Evolutionary conservation across 2,888 invertebrate genomes (phyloP), one percentile per base, ranked within the genome.

Genomic region (Oligia fasciuncula): DNA sequence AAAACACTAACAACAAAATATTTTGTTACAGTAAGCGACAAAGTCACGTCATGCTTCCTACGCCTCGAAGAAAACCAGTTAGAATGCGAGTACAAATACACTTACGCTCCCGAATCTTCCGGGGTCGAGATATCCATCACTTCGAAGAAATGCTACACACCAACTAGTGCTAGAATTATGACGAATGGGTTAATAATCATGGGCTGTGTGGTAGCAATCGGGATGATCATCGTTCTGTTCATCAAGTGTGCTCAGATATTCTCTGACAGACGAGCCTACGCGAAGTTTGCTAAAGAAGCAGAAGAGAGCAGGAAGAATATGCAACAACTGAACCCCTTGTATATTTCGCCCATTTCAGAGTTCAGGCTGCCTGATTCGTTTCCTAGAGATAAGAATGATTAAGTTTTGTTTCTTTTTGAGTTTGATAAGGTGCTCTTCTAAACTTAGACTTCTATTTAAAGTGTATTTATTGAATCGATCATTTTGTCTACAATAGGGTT

Each of bases 281-380:
- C 97, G 0, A 96, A 95, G 77, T 97, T 97, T 81, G 87, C 94
- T 11, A 92, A 95, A 60, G 96, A 97, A 87, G 96, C 97, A 0
- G 91, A 95, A 77, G 94, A 94, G 75, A 96, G 96, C 71, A 93
- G 94, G 75, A 92, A 94, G 67, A 89, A 95, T 67, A 94, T 94
- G 93, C 95, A 95, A 77, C 94, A 95, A 72, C 87, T 97, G 80
- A 98, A 98, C 91, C 98, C 98, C 0, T 89, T 98, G 80, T 98
- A 98, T 86, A 97, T 96, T 85, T 97, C 97, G n/a, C 97, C 98
- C 2, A 96, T 97, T 29, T 96, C 96, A 0, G 93, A 95, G 76
- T 98, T 97, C 86, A 93, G 93, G 81, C 95, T 98, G 80, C 98
- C 98, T 19, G 94, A 96, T 62, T 92, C 94, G 4, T 97, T 93